Base-by-base conservation (phyloP, 30 jellyfish, hydroid and myxozoan species). In the Pseudorhiza aurosa region DNA sequence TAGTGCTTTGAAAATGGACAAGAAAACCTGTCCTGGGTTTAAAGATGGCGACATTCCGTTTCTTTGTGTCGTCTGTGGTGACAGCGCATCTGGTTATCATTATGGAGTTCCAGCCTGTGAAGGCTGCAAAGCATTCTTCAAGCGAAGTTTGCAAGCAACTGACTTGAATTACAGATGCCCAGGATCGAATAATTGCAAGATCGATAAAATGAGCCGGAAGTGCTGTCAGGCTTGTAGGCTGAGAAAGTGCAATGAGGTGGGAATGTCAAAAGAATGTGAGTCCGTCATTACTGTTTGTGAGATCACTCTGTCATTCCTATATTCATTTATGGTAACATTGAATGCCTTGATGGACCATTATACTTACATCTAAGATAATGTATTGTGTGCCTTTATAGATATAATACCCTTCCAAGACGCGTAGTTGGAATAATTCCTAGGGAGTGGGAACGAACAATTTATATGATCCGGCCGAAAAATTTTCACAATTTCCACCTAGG, bases 41-140 rank as follows among this genome's bases (percentile, higher is more conserved):
- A 80, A 80, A 65, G 91, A 80, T 57, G 81, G 94, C 21, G 87
- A 82, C 26, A 43, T 71, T 7, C 94, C 94, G 29, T 81, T 89
- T 75, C 85, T 89, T 10, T 89, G 97, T 62, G 78, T 89, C 60
- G 98, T 91, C 17, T 91, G 98, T 46, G 88, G 96, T 36, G 98
- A 91, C 90, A 74, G 83, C 15, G 98, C 98, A 42, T 91, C 98
- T 37, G 98, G 98, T n/a, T 91, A 91, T 40, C 98, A 91, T 64
- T 91, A 91, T 58, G 98, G 98, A 21, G 98, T 91, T 22, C 96
- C 98, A 25, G 95, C 98, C 25, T 91, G 98, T 71, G 98, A 91
- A 43, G 98, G 98, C 55, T 91, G 98, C 73, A 91, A 91, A 59
- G 98, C 98, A 44, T 91, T 91, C 75, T 91, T 91, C 72, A 91